These are phyloP conservation scores for Egretta garzetta DNA, from an alignment of 2,113 vertebrate species.

Conservation along the genomic window DNA sequence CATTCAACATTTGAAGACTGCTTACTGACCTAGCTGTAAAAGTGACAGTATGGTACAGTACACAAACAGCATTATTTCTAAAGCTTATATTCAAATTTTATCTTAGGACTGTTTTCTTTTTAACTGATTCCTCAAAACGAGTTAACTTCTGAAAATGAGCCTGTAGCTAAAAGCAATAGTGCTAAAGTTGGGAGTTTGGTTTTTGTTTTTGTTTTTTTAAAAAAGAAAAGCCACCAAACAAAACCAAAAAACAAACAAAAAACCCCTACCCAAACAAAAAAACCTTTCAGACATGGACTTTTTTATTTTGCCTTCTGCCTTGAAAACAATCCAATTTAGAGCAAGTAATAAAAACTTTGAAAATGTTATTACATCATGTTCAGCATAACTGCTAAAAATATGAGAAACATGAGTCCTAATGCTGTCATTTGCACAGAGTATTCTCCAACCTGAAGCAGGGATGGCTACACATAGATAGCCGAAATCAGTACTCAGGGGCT, in stretches of 20 bases:
- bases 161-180: background rate
- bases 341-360: background rate
- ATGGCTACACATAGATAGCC: background rate
- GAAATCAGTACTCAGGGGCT: background rate
- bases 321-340: background rate
- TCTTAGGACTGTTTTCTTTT: background rate
- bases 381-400: background rate
- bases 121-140: background rate
- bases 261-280: background rate
- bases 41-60: background rate
- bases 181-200: background rate
- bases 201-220: too few relatives aligned
- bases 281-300: background rate
- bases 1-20: background rate
- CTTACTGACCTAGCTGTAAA: background rate
- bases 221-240: background rate
- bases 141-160: background rate
- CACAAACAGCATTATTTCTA: background rate
- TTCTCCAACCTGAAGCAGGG: background rate
- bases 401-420: background rate
- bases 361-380: background rate
- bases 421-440: background rate
- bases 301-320: background rate
- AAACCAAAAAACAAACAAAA: too few relatives aligned
- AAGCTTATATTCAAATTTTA: background rate